These are phyloP conservation scores for Pterostichus niger DNA, from an alignment of 2,888 invertebrate genomes.

Conservation along the genomic window DNA sequence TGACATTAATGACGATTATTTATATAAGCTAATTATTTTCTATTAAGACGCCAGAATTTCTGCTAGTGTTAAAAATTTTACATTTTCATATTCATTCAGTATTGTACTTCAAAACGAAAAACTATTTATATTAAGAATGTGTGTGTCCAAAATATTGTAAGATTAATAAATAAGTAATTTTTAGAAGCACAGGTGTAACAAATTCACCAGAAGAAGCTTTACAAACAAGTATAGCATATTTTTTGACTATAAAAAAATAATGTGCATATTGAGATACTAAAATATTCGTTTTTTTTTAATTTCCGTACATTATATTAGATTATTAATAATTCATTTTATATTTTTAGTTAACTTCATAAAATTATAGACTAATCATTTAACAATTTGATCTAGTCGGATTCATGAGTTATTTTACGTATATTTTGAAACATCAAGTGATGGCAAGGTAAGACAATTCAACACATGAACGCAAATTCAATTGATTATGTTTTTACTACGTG, in stretches of 20 bases:
- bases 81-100: slow-evolving; percentile 62
- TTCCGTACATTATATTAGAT: slow-evolving; percentile 11
- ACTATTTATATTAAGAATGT: slow-evolving; percentile 58
- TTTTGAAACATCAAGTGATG: slow-evolving; percentile 4
- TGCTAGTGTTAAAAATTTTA: slow-evolving; percentile 40
- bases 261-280: background rate
- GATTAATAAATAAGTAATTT: slow-evolving; percentile 59
- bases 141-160: slow-evolving; percentile 56
- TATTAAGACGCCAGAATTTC: slow-evolving; percentile 16
- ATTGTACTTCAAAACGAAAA: slow-evolving; percentile 56
- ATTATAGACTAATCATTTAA: background rate
- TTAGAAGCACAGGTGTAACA: slow-evolving; percentile 52
- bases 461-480: slow-evolving; percentile 68
- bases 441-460: slow-evolving; percentile 67
- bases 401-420: background rate
- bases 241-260: background rate
- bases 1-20: slow-evolving; percentile 26
- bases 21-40: slow-evolving; percentile 36
- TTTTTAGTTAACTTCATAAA: background rate
- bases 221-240: too few species aligned
- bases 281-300: background rate
- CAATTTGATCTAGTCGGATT: too few species aligned
- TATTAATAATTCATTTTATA: background rate
- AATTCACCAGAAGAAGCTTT: slow-evolving; percentile 17
- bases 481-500: slow-evolving; percentile 70